Evolutionary conservation across 2,797 vertebrate genomes (phyloP).

Genomic region (Epinephelus malabaricus): DNA sequence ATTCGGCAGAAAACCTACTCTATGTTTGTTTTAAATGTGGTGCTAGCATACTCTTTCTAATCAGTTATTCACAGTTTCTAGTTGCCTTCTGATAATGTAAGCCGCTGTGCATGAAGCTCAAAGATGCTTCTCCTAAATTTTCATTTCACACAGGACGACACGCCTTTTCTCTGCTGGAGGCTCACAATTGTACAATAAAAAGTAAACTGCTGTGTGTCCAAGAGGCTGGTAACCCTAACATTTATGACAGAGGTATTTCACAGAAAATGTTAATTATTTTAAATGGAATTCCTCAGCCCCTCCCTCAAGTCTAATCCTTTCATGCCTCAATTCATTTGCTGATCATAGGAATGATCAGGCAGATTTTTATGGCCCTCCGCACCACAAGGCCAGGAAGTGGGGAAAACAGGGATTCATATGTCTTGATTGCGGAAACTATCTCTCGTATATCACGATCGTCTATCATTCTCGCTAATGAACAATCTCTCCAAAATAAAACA

Average conservation of each 20-base stretch:
- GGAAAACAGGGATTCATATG: no score
- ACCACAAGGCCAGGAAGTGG: no score
- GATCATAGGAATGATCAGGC: no score
- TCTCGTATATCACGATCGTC: no score
- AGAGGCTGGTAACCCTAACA: no score
- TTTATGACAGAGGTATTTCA: background rate
- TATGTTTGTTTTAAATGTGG: background rate
- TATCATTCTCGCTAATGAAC: no score
- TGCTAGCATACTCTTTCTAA: background rate
- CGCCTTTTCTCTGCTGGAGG: background rate
- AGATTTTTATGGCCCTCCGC: no score
- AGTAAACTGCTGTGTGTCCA: background rate
- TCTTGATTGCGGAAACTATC: no score
- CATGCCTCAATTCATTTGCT: no score
- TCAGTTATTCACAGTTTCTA: background rate
- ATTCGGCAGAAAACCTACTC: background rate
- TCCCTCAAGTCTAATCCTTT: no score
- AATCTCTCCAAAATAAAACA: no score
- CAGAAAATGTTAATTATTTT: background rate
- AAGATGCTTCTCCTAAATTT: background rate
- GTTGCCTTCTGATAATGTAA: background rate
- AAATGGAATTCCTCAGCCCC: background rate
- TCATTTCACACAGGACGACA: background rate
- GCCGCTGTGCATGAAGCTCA: background rate
- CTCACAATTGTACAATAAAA: no score